Conservation (phyloP, 2,113 vertebrate genomes). For the Lynx canadensis region DNA sequence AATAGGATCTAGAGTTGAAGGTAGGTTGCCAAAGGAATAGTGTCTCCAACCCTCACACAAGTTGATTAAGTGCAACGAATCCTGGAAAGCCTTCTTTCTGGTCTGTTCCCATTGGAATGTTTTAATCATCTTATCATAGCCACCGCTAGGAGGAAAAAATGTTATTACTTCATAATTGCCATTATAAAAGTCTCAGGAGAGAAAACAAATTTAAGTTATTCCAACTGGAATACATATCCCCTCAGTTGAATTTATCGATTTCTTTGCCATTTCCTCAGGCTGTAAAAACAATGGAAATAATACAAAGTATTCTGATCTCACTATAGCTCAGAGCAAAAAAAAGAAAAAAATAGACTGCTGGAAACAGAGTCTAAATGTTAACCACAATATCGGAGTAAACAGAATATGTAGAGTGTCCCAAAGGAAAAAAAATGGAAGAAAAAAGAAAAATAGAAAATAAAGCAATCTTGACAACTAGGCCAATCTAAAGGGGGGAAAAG, state of each 20-base stretch:
- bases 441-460: neutral
- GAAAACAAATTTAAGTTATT: neutral
- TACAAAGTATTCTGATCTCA: neutral
- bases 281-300: constrained; percentile 26
- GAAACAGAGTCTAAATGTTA: neutral
- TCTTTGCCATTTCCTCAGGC: neutral
- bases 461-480: neutral
- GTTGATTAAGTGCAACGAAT: neutral
- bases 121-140: neutral
- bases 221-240: neutral
- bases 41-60: neutral
- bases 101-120: neutral
- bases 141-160: neutral
- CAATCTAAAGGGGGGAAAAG: neutral
- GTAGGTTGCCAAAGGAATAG: neutral
- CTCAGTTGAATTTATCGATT: neutral
- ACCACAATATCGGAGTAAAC: neutral
- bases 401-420: neutral
- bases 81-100: neutral
- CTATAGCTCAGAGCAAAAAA: neutral
- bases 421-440: neutral
- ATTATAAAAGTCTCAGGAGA: neutral
- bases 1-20: neutral
- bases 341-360: neutral
- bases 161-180: neutral